Base-by-base conservation (phyloP, 2,797 vertebrate species). In the Peromyscus melanophrys region DNA sequence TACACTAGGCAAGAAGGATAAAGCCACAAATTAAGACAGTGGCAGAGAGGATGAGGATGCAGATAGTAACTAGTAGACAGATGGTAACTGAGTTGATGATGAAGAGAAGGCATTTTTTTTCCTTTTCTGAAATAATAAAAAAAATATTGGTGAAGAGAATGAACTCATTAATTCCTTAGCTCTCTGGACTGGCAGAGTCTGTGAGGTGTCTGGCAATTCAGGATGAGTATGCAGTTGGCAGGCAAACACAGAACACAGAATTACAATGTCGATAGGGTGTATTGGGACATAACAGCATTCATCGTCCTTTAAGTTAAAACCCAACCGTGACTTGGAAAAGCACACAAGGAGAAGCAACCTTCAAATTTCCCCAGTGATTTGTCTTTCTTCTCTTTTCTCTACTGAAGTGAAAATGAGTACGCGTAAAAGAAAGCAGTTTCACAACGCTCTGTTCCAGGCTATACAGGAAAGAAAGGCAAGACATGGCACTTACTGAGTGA, bases 251-350 rank as follows among this genome's bases (percentile, higher is more conserved):
- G 17, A 59, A 46, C 31, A 29, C 3, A 57, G 49, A 80, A 46
- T 40, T 43, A 3, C 16, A 67, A 3, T 14, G 6, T 55, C 0
- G 1, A 25, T 3, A 90, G 9, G 12, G 1, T 16, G 7, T 8
- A 57, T 34, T 12, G 27, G 46, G 6, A 17, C 40, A 12, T 21
- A 65, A 71, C 59, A 49, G 55, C 2, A 5, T 55, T 94, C n/a
- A 80, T 73, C 0, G 29, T 76, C 11, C 83, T 94, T 93, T 76
- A 52, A 14, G 1, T 86, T 52, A 76, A 61, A 67, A 87, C 34
- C 81, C 27, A 80, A 86, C 21, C 37, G 4, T 12, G 19, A 9
- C 27, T 93, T 59, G 16, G 52, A 29, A 57, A 31, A 57, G 16
- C 49, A 78, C 49, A 3, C 43, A 87, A 80, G 29, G 75, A 81